Base-by-base conservation (phyloP, 2,113 vertebrate genomes). In the Pteropus alecto region DNA sequence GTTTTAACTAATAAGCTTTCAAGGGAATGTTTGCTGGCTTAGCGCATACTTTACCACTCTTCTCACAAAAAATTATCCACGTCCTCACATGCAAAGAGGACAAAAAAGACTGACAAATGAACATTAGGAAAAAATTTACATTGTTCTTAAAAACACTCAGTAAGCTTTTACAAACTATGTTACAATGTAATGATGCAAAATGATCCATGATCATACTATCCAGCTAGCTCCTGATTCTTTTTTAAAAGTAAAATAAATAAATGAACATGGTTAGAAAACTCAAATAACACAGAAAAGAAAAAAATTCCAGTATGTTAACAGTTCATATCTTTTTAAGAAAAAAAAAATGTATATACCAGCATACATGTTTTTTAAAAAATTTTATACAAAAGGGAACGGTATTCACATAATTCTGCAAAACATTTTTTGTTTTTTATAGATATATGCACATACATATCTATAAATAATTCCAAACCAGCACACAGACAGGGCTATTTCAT, bases 1-100 rank as follows among this genome's bases (percentile, higher is more conserved):
- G 41, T 81, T 96, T 65, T 77, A 77, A 81, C 60, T 63, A 30
- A 74, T 38, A 58, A 67, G 54, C 81, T 90, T 95, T 96, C 79
- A 71, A 56, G 22, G 61, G 41, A 93, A 73, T 0, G 3, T 51
- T 30, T 12, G 9, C 54, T 60, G 77, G 35, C 54, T 87, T 76
- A 74, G 83, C 12, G 48, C 18, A 56, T 28, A 65, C 41, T 87
- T 89, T 16, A 16, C 70, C 22, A 33, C 1, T 81, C 43, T 68
- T 6, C 14, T 43, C 58, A 86, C 58, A 86, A 77, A 51, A 93
- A 83, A 68, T 43, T 12, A 94, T 38, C 61, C 61, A 41, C 33
- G 88, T 96, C n/a, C 22, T 81, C 56, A 19, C 18, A 84, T 28
- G 63, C 58, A 67, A 4, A 90, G 54, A 94, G 21, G 30, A 65